Evolutionary conservation across 2,113 vertebrate species (phyloP).

Genomic region (Gopherus flavomarginatus): DNA sequence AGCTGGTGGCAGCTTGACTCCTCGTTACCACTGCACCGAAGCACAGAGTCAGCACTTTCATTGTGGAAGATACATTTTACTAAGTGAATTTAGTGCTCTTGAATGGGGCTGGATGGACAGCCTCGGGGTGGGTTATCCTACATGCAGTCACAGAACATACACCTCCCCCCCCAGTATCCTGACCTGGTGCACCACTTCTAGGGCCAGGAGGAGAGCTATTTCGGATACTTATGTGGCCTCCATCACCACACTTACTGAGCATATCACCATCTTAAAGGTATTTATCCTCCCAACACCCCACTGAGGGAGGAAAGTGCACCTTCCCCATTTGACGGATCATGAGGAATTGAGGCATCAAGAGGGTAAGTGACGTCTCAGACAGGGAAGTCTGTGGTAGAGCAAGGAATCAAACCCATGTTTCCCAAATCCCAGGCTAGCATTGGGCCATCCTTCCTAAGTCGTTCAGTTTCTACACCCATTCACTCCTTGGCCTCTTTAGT

Average conservation of each 20-base stretch:
- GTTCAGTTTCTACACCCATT: not conserved
- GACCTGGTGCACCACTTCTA: not conserved
- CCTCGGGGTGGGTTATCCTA: not conserved
- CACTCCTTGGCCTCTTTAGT: not conserved
- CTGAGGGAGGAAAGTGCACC: not conserved
- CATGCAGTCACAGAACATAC: not conserved
- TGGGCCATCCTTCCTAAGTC: not conserved
- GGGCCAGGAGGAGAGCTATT: not conserved
- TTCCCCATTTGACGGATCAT: not conserved
- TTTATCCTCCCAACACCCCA: not conserved
- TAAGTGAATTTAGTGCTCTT: not conserved
- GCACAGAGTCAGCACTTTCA: not conserved
- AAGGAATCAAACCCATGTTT: not conserved
- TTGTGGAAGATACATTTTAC: not conserved
- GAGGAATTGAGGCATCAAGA: not conserved
- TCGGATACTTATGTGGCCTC: not conserved
- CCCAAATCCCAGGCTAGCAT: not conserved
- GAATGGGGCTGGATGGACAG: not conserved
- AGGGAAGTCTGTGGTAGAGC: not conserved
- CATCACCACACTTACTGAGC: not conserved
- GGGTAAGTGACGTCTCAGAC: not conserved
- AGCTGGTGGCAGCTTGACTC: slow-evolving; percentile 39
- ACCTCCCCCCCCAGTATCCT: not conserved
- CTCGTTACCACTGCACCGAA: not conserved
- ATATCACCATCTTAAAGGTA: not conserved